Conservation (phyloP, 2,113 vertebrate species). For the Thymallus thymallus region DNA sequence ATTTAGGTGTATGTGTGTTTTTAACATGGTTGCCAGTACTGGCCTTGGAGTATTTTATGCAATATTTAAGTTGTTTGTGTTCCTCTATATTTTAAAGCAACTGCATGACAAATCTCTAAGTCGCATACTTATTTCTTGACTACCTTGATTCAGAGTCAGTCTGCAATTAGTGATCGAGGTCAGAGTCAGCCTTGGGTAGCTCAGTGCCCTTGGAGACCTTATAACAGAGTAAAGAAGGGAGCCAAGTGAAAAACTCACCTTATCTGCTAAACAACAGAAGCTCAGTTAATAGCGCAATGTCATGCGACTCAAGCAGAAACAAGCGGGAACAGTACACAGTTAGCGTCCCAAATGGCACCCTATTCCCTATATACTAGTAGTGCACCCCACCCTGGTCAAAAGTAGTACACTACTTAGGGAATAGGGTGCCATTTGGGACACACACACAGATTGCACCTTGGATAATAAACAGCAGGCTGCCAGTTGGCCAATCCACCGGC, state of each 20-base stretch:
- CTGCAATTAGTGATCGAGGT: too few relatives aligned
- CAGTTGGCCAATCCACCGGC: background rate
- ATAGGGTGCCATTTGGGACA: background rate
- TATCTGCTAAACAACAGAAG: background rate
- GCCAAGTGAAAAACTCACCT: background rate
- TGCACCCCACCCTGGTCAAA: too few relatives aligned
- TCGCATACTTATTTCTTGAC: background rate
- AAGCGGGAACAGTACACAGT: too few relatives aligned
- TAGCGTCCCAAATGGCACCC: too few relatives aligned
- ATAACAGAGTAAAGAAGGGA: background rate
- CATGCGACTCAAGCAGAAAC: background rate
- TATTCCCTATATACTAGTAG: too few relatives aligned
- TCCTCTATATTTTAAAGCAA: background rate
- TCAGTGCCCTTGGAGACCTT: background rate
- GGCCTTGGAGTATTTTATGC: background rate
- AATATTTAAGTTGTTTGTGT: background rate
- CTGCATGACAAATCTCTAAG: background rate
- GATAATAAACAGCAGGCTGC: background rate
- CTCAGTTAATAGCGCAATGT: background rate
- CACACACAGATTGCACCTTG: background rate
- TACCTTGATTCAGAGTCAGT: background rate
- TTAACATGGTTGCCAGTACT: too few relatives aligned
- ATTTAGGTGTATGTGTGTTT: background rate
- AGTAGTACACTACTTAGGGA: too few relatives aligned
- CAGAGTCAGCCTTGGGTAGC: too few relatives aligned